These are phyloP conservation scores for Drosophila meridiana DNA, from an alignment of 2,888 invertebrate genomes.

Conservation along the genomic window DNA sequence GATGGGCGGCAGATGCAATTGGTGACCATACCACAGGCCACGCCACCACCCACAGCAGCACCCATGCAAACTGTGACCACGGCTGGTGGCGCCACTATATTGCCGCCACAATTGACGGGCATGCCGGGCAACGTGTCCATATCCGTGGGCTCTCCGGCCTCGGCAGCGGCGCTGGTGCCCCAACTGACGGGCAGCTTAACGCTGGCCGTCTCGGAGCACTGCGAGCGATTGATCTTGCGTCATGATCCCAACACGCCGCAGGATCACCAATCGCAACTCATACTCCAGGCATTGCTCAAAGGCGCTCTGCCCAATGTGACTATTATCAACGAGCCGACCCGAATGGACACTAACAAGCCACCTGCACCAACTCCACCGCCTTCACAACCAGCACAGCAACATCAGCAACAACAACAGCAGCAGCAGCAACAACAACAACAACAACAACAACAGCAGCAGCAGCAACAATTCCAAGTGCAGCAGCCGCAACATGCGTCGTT, in stretches of 20 bases:
- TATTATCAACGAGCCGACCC: slow-evolving; percentile 84
- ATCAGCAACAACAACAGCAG: slow-evolving; percentile 34
- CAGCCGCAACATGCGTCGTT: slow-evolving; percentile 36
- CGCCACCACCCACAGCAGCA: slow-evolving; percentile 42
- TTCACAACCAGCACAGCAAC: slow-evolving; percentile 14
- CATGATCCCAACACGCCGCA: slow-evolving; percentile 88
- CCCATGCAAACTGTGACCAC: slow-evolving; percentile 47
- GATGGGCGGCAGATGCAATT: slow-evolving; percentile 81
- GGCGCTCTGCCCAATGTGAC: slow-evolving; percentile 85
- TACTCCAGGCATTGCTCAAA: slow-evolving; percentile 84
- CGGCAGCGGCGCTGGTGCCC: slow-evolving; percentile 84
- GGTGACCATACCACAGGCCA: slow-evolving; percentile 72
- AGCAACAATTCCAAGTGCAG: slow-evolving; percentile 27
- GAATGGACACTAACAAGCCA: slow-evolving; percentile 59
- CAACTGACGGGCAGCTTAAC: slow-evolving; percentile 88
- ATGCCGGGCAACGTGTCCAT: slow-evolving; percentile 81
- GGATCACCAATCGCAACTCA: slow-evolving; percentile 85
- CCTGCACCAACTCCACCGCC: slow-evolving; percentile 43
- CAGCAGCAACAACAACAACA: slow-evolving; percentile 26
- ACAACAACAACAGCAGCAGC: slow-evolving; percentile 33
- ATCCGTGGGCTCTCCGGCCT: slow-evolving; percentile 81
- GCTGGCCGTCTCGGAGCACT: slow-evolving; percentile 89
- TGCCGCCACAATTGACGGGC: slow-evolving; percentile 73
- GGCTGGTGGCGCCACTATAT: slow-evolving; percentile 63
- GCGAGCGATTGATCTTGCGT: slow-evolving; percentile 88